These are phyloP conservation scores for Penaeus japonicus DNA, from an alignment of 1,140 invertebrate species.

Conservation along the genomic window DNA sequence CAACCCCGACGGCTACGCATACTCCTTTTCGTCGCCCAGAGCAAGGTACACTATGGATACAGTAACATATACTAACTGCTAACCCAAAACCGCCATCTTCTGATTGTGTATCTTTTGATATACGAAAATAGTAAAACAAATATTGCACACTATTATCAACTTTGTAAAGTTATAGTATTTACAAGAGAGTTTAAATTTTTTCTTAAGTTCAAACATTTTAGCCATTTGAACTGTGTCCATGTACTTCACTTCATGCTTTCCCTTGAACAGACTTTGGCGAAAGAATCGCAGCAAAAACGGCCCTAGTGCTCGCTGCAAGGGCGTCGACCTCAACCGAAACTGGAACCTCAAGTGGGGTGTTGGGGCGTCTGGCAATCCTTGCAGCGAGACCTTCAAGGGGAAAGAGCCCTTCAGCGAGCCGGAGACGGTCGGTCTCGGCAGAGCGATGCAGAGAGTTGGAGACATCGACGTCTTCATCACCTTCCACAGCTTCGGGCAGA, in stretches of 20 bases:
- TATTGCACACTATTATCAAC: too few relatives aligned
- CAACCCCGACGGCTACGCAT: conserved; percentile 60
- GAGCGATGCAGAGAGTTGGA: conserved; percentile 57
- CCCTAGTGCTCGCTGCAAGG: conserved; percentile 48
- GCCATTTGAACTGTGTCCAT: too few relatives aligned
- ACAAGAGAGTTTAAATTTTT: too few relatives aligned
- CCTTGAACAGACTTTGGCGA: conserved; percentile 55
- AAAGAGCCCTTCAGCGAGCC: conserved; percentile 66
- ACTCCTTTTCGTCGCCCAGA: conserved; percentile 59
- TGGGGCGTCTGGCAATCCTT: conserved; percentile 77
- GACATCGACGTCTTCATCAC: conserved; percentile 78
- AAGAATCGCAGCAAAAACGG: conserved; percentile 58
- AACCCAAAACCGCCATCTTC: too few relatives aligned
- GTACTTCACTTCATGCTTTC: too few relatives aligned
- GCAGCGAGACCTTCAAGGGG: conserved; percentile 65
- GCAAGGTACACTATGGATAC: too few relatives aligned
- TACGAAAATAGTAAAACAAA: too few relatives aligned
- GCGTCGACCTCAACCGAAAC: conserved; percentile 61
- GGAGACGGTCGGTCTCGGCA: conserved; percentile 61
- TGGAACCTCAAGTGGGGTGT: conserved; percentile 59
- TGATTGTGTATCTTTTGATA: too few relatives aligned
- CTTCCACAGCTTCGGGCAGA: conserved; percentile 90
- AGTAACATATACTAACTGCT: too few relatives aligned
- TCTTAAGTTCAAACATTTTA: too few relatives aligned
- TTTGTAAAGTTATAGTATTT: too few relatives aligned